Conservation (phyloP, 2,797 vertebrate species). For the Ambastaia sidthimunki region DNA sequence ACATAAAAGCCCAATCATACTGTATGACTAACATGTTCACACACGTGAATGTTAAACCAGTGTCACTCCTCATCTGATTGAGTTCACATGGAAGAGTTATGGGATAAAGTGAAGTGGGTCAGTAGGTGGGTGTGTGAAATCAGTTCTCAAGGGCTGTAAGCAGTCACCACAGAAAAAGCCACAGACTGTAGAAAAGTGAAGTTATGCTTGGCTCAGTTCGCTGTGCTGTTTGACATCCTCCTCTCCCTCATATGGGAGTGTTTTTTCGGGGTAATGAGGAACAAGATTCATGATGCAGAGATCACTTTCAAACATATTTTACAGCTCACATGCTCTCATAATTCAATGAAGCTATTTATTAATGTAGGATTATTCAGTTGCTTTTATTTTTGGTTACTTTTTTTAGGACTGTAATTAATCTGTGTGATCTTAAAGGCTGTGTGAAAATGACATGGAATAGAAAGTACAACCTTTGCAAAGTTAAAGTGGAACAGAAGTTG, state of each 20-base stretch:
- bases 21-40: background rate
- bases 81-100: slow-evolving; percentile 46
- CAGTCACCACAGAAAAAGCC: slow-evolving; percentile 54
- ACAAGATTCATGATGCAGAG: slow-evolving; percentile 48
- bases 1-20: background rate
- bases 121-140: slow-evolving; percentile 54
- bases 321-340: slow-evolving; percentile 38
- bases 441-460: slow-evolving; percentile 6
- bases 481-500: slow-evolving; percentile 16
- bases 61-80: slow-evolving; percentile 17
- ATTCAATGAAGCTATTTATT: slow-evolving; percentile 47
- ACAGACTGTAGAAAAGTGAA: slow-evolving; percentile 46
- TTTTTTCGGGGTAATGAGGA: slow-evolving; percentile 56
- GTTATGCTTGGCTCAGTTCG: slow-evolving; percentile 60
- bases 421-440: slow-evolving; percentile 26
- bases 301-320: slow-evolving; percentile 57
- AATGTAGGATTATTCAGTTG: slow-evolving; percentile 37
- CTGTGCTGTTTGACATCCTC: slow-evolving; percentile 51
- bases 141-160: slow-evolving; percentile 43
- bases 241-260: slow-evolving; percentile 56
- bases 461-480: slow-evolving; percentile 17
- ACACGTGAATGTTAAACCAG: background rate
- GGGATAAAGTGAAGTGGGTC: slow-evolving; percentile 41
- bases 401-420: slow-evolving; percentile 1
- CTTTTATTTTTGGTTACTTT: slow-evolving; percentile 39